Evolutionary conservation across 2,113 vertebrate species (phyloP), one percentile per base, ranked within the genome.

Genomic region (Neogale vison): DNA sequence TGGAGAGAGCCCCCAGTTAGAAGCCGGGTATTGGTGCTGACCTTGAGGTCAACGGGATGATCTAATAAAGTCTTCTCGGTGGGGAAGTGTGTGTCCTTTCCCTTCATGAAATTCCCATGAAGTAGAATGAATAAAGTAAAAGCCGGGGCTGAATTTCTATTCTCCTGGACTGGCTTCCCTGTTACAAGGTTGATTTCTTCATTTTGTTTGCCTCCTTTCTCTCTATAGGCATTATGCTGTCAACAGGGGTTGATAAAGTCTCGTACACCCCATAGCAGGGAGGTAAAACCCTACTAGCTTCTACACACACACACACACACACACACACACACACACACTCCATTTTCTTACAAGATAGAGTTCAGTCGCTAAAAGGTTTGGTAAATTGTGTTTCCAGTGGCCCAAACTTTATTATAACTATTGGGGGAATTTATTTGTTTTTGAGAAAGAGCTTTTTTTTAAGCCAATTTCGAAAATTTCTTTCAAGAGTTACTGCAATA

Each of bases 401-500:
- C 97, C 57, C 0, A 94, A 98, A 96, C 71, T 57, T 94, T 96
- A 92, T 95, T 47, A 71, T 55, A 0, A 96, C 94, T 97, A 89
- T 96, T 97, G 91, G 50, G 86, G 87, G 93, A 98, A 96, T 96
- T 96, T 96, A 89, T 95, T 98, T 97, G 88, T 59, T 85, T 89
- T 96, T 65, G 79, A 98, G 90, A 97, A 97, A 98, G 98, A 97
- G 94, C 83, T 97, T 96, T 97, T 95, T 98, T 95, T 96, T 84
- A 98, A 98, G 95, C 89, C 69, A 72, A 88, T 98, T 96, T 93
- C 98, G 69, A 83, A 98, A 93, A 96, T 98, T 97, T 98, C 90
- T 97, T 98, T 98, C 95, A 86, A 98, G 98, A 97, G 80, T 93
- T 59, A 26, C 96, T 57, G 88, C 83, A 92, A 67, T 98, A 97